A percentile compares a stretch with the other conserved stretches of the same genome.
Evolutionary conservation across 92 coral and sea anemone species (phyloP).

Genomic region (Phenganax subtilis): DNA sequence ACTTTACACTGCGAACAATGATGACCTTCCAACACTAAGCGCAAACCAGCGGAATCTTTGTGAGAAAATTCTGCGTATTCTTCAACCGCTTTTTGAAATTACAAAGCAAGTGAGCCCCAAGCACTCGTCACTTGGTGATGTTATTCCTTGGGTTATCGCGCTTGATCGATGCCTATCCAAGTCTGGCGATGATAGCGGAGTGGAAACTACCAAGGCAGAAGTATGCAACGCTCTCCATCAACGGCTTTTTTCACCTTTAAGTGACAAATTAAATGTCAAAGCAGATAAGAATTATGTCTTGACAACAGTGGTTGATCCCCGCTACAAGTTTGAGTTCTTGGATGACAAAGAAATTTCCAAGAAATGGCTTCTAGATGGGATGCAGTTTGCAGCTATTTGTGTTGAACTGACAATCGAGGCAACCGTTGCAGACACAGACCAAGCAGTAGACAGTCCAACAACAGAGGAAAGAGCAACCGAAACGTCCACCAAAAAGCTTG

Average conservation of each 20-base stretch:
- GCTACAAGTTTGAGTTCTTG: constrained; percentile 33
- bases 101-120: constrained; percentile 34
- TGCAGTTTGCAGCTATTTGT: constrained; percentile 7
- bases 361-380: constrained; percentile 40
- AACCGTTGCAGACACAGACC: constrained; percentile 6
- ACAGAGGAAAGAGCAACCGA: constrained; percentile 8
- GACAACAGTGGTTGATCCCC: constrained; percentile 39
- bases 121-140: constrained; percentile 27
- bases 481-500: constrained; percentile 18
- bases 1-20: constrained; percentile 35
- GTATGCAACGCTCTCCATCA: constrained; percentile 33
- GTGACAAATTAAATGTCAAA: constrained; percentile 30
- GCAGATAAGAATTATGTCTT: constrained; percentile 27
- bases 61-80: constrained; percentile 38
- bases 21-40: constrained; percentile 21
- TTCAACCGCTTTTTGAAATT: constrained; percentile 38
- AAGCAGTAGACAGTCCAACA: constrained; percentile 18
- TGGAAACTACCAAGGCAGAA: constrained; percentile 35
- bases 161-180: constrained; percentile 34
- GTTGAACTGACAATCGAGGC: not conserved
- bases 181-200: constrained; percentile 42
- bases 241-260: constrained; percentile 29
- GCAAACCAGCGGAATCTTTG: constrained; percentile 36
- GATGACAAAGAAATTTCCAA: constrained; percentile 38
- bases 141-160: constrained; percentile 30